Base-by-base conservation (phyloP, 2,797 vertebrate species). In the Microtus californicus region DNA sequence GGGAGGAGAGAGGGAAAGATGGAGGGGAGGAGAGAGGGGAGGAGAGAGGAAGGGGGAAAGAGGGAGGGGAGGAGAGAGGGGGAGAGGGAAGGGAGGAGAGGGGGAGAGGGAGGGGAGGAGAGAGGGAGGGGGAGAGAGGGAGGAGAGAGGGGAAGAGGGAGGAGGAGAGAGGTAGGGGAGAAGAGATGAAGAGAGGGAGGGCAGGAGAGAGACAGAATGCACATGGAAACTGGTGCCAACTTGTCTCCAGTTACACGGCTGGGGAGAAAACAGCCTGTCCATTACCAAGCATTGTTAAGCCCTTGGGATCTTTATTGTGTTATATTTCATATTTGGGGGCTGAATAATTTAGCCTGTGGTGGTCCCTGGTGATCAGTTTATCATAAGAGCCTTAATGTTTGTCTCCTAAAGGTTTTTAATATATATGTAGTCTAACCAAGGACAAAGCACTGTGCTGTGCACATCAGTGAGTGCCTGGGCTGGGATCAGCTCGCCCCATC, bases 251-350 rank as follows among this genome's bases (percentile, higher is more conserved):
- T 59, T 54, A 45, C 74, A 34, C 5, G 25, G 45, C 1, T 59
- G 13, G 48, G 43, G 78, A 71, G 56, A 51, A 69, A 45, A 34
- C 88, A 14, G 23, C 7, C 74, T 87, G 1, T 73, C 80, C 27
- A 3, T 48, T 67, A 51, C 73, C 79, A 61, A 97, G n/a, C 92
- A 27, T 29, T 63, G 13, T 45, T 12, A 65, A 91, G 27, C 67
- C 80, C 65, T 90, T 21, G 8, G 37, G 37, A 29, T 71, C 48
- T 86, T 81, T n/a, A 51, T 56, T 59, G 40, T 2, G 1, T 59
- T 59, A 31, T 3, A n/a, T 3, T 73, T 77, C 77, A 77, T 80
- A 0, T 85, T 40, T 1, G 5, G 31, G 45, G 37, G 43, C 80
- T 19, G 76, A 76, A 77, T 81, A 40, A 71, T 73, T 86, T 15